These are phyloP conservation scores for Pyrrhia umbra DNA, from an alignment of 2,888 invertebrate species.

Conservation along the genomic window DNA sequence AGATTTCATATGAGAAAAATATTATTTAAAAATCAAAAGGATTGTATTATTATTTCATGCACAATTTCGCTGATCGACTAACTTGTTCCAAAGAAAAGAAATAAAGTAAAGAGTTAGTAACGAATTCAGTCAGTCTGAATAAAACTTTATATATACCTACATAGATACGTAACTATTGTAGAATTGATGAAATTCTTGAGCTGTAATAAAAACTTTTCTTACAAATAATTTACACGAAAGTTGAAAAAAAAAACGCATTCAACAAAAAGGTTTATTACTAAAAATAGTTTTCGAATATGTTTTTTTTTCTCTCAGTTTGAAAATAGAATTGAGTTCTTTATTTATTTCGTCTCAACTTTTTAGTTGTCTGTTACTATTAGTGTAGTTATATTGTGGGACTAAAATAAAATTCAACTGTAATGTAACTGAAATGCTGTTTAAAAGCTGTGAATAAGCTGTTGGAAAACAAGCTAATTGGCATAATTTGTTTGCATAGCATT, in stretches of 20 bases:
- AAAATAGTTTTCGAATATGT: conserved; percentile 44
- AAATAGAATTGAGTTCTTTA: conserved; percentile 25
- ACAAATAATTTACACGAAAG: conserved; percentile 20
- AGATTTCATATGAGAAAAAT: conserved; percentile 9
- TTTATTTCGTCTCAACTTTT: conserved; percentile 21
- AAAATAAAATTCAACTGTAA: neutral
- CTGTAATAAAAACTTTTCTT: conserved; percentile 32
- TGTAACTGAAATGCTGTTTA: conserved; percentile 9
- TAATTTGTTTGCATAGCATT: conserved; percentile 30
- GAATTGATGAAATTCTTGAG: conserved; percentile 32
- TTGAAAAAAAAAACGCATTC: conserved; percentile 20
- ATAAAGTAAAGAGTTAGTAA: conserved; percentile 31
- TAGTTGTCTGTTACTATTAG: conserved; percentile 7
- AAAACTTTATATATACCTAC: conserved; percentile 36
- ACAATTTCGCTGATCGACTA: conserved; percentile 32
- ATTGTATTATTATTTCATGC: conserved; percentile 30
- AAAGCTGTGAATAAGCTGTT: conserved; percentile 27
- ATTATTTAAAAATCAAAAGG: conserved; percentile 9
- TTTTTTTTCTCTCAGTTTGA: conserved; percentile 20
- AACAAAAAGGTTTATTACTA: conserved; percentile 21
- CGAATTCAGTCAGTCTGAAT: conserved; percentile 32
- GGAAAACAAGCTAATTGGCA: conserved; percentile 24
- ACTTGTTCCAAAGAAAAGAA: conserved; percentile 40
- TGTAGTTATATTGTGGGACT: too few species aligned
- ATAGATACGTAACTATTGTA: conserved; percentile 9